Evolutionary conservation across 2,888 invertebrate species (phyloP).

Genomic region (Ophonus ardosiacus): DNA sequence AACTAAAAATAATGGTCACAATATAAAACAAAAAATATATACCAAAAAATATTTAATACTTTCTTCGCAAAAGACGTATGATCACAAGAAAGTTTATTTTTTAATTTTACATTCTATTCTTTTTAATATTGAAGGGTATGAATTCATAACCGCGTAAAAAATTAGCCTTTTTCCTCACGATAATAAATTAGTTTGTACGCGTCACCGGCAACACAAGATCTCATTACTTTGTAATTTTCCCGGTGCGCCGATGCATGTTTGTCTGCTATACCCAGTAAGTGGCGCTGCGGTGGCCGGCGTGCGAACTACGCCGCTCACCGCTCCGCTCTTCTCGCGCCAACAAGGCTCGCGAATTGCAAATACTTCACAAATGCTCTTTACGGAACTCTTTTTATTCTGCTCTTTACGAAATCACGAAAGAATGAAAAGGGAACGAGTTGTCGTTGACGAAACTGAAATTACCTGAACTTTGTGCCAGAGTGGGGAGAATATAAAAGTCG

Average conservation of each 20-base stretch:
- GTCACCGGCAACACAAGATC: conserved; percentile 54
- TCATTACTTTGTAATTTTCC: conserved; percentile 63
- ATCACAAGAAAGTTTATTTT: background rate
- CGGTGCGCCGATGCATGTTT: conserved; percentile 14
- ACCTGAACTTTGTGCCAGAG: conserved; percentile 19
- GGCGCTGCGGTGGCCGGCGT: conserved; percentile 45
- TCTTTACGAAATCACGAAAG: conserved; percentile 31
- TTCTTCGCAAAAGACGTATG: background rate
- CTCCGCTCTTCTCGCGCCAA: conserved; percentile 1
- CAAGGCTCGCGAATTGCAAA: conserved; percentile 14
- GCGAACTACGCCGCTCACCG: conserved; percentile 23
- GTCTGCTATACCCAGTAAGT: conserved; percentile 7
- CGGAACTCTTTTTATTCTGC: conserved; percentile 35
- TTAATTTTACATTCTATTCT: background rate
- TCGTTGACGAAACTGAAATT: conserved; percentile 35
- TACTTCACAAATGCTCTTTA: conserved; percentile 47
- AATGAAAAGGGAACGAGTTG: conserved; percentile 24
- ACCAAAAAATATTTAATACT: background rate
- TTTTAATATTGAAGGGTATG: conserved; percentile 34
- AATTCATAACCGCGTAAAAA: conserved; percentile 46
- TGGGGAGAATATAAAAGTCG: background rate
- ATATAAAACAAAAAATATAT: background rate
- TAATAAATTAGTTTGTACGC: conserved; percentile 60
- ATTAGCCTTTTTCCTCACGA: conserved; percentile 43
- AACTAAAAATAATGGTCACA: background rate